Evolutionary conservation across 1,140 invertebrate genomes (phyloP).

Genomic region (Scaptomyza hsui): DNA sequence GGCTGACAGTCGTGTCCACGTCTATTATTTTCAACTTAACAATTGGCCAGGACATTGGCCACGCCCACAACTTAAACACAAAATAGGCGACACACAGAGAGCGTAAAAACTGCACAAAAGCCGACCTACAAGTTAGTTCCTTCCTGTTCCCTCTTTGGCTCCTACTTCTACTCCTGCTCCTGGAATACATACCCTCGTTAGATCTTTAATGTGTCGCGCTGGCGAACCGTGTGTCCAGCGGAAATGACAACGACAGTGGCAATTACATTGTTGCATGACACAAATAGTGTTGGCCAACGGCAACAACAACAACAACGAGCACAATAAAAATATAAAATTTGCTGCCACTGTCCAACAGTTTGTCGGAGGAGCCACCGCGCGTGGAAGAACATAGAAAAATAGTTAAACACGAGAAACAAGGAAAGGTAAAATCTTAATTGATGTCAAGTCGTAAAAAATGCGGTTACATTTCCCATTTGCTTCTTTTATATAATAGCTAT

Average conservation of each 20-base stretch:
- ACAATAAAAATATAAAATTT: conserved; percentile 46
- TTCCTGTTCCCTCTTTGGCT: conserved; percentile 51
- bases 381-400: conserved; percentile 1
- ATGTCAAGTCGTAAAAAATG: conserved; percentile 74
- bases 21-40: conserved; percentile 82
- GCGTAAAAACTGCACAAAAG: conserved; percentile 75
- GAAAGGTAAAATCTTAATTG: conserved; percentile 75
- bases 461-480: conserved; percentile 41
- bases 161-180: not conserved
- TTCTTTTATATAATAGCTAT: conserved; percentile 67
- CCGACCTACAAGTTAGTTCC: conserved; percentile 78
- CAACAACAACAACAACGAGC: conserved; percentile 32
- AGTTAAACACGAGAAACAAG: conserved; percentile 16
- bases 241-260: conserved; percentile 84
- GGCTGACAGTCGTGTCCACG: conserved; percentile 73
- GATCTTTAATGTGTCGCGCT: conserved; percentile 70
- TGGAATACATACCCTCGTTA: conserved; percentile 42
- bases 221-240: conserved; percentile 75
- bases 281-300: conserved; percentile 75
- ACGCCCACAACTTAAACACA: conserved; percentile 36
- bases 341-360: conserved; percentile 43
- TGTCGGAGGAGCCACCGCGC: not conserved
- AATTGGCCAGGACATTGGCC: conserved; percentile 66
- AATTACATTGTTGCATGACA: conserved; percentile 84
- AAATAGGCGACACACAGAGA: conserved; percentile 48